phyloP scores from a whole-genome alignment of 2,797 vertebrate genomes.

The Echiichthys vipera region DNA sequence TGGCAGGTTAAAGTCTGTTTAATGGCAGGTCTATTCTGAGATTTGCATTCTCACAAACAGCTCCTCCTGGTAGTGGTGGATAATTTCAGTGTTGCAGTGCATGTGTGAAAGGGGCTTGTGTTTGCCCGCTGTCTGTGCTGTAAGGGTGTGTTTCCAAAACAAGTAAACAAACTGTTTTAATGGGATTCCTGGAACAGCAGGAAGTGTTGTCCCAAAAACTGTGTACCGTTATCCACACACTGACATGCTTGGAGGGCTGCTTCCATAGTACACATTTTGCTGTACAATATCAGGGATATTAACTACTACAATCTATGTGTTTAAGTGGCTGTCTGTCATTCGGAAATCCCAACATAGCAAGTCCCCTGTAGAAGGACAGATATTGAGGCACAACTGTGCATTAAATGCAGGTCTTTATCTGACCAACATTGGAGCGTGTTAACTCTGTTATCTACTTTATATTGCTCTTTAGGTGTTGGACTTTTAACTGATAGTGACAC shows the following conservation, averaged over 20 bases:
- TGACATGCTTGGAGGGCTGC: background rate
- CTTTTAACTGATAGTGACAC: background rate
- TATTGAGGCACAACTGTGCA: background rate
- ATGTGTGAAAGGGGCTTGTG: background rate
- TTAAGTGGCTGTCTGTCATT: background rate
- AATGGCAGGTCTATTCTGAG: no score
- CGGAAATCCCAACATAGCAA: background rate
- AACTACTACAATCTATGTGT: background rate
- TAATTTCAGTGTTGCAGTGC: no score
- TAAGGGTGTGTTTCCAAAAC: constrained; percentile 50
- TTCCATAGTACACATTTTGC: background rate
- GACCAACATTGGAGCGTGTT: background rate
- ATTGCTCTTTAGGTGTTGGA: background rate
- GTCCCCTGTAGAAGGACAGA: background rate
- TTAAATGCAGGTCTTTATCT: background rate
- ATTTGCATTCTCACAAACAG: no score
- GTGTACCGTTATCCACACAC: background rate
- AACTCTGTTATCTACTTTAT: background rate
- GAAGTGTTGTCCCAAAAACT: constrained; percentile 22
- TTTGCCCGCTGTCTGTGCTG: constrained; percentile 13
- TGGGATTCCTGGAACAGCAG: constrained; percentile 58
- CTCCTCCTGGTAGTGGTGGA: no score
- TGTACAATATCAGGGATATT: background rate
- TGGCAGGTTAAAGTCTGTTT: no score
- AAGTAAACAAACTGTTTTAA: constrained; percentile 66